Evolutionary conservation across 2,797 vertebrate genomes (phyloP).

Genomic region (Tokudaia muenninki): DNA sequence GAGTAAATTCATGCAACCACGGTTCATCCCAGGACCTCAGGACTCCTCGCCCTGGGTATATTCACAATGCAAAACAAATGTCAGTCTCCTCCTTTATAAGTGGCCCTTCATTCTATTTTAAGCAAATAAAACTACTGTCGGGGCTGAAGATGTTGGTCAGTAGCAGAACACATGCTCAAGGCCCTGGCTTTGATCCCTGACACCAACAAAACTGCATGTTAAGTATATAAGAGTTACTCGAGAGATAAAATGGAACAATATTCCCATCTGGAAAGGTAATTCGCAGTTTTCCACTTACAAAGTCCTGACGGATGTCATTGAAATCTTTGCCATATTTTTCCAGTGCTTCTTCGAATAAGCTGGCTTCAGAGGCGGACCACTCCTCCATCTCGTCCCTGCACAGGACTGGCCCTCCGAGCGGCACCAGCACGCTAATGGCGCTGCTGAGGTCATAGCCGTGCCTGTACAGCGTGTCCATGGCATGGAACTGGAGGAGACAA

Average conservation of each 20-base stretch:
- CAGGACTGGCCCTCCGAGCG: conserved; percentile 96
- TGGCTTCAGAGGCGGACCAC: conserved; percentile 98
- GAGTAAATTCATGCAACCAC: not conserved
- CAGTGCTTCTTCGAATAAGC: conserved; percentile 97
- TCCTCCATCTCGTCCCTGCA: conserved; percentile 99
- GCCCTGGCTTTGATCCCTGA: not conserved
- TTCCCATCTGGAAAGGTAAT: not conserved
- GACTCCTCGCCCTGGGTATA: not conserved
- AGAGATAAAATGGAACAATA: not conserved
- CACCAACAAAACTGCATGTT: not conserved
- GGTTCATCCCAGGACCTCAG: not conserved
- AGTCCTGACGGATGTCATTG: conserved; percentile 99
- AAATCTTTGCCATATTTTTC: conserved; percentile 99
- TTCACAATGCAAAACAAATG: not conserved
- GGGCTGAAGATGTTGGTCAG: not conserved
- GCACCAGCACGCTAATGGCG: conserved; percentile 95
- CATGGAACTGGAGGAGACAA: conserved; percentile 93
- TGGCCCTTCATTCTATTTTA: conserved; percentile 2
- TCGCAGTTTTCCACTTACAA: conserved; percentile 91
- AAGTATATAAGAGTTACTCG: not conserved
- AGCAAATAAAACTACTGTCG: conserved; percentile 33
- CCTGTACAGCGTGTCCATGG: conserved; percentile 97
- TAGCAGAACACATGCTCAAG: not conserved
- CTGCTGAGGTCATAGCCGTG: conserved; percentile 96
- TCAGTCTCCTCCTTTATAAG: not conserved